Evolutionary conservation across 2,113 vertebrate genomes (phyloP), one percentile per base, ranked within the genome.

Genomic region (Narcine bancroftii): DNA sequence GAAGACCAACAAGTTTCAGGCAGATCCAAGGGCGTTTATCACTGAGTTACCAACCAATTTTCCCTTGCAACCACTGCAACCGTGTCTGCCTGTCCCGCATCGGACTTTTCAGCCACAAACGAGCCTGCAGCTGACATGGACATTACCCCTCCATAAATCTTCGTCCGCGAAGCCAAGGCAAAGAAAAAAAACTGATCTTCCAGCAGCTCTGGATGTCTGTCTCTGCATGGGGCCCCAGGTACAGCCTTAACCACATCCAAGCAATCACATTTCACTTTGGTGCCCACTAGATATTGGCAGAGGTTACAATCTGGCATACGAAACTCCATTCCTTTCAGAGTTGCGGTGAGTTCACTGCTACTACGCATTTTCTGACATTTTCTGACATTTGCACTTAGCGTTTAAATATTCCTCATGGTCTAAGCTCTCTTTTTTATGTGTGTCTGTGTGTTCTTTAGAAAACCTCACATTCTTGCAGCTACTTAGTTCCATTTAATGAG

Each of bases 401-500:
- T 87, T 87, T n/a, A 56, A 87, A 85, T 5, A 56, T 56, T 56
- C n/a, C 53, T 21, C 2, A 36, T 87, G 53, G 53, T 21, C 19
- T 56, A 87, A 87, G 17, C 17, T 87, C 36, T 87, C 81, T 36
- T 56, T 87, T 36, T 87, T 83, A 50, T 53, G 29, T n/a, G 13
- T 53, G 50, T 83, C 79, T 83, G 26, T 66, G 47, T 29, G 11
- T 2, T n/a, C 11, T 56, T 53, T 29, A 56, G 29, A 13, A n/a
- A 3, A 29, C 36, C n/a, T 63, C 53, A 9, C 33, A 15, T 29
- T 19, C 53, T n/a, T 36, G 81, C 11, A n/a, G 81, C n/a, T 63
- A 63, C 53, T 87, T 87, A 87, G 29, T 63, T 87, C 81, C 17
- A 87, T 60, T 87, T 87, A 87, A 87, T 60, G 81, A 87, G 56